phyloP scores from a whole-genome alignment of 2,888 invertebrate species.

The Apoderus coryli region DNA sequence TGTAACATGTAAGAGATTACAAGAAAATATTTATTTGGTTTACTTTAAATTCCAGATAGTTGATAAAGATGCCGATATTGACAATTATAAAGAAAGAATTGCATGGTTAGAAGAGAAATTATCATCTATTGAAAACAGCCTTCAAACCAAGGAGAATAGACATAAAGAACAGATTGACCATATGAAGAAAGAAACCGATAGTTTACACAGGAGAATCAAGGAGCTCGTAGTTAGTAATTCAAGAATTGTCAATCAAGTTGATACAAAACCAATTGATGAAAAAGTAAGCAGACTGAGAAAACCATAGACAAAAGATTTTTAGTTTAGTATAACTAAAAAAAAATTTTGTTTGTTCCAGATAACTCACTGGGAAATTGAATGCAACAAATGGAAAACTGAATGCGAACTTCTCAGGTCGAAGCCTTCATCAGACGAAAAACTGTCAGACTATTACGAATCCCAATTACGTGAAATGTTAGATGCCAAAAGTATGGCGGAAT shows the following conservation, averaged over 20 bases:
- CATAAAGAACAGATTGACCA: constrained; percentile 44
- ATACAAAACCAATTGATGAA: background rate
- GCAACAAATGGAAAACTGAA: constrained; percentile 59
- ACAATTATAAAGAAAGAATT: constrained; percentile 48
- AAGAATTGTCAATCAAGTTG: background rate
- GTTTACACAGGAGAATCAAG: constrained; percentile 17
- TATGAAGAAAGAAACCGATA: constrained; percentile 29
- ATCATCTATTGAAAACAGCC: constrained; percentile 40
- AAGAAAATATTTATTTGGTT: no score
- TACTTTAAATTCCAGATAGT: constrained; percentile 41
- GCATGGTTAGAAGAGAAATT: constrained; percentile 53
- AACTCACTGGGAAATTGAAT: constrained; percentile 44
- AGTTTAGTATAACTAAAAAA: no score
- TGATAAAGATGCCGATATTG: constrained; percentile 61
- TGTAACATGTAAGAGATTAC: no score
- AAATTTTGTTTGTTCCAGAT: no score
- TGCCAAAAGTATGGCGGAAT: constrained; percentile 23
- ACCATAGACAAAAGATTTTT: no score
- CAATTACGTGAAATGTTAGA: constrained; percentile 27
- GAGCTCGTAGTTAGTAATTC: constrained; percentile 8
- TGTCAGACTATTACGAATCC: constrained; percentile 29
- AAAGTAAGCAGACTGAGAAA: background rate
- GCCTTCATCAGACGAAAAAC: constrained; percentile 26
- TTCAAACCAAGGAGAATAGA: constrained; percentile 34
- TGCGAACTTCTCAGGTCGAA: constrained; percentile 43